Evolutionary conservation across 2,888 invertebrate species (phyloP), one percentile per base, ranked within the genome.

Genomic region (Volucella zonaria): DNA sequence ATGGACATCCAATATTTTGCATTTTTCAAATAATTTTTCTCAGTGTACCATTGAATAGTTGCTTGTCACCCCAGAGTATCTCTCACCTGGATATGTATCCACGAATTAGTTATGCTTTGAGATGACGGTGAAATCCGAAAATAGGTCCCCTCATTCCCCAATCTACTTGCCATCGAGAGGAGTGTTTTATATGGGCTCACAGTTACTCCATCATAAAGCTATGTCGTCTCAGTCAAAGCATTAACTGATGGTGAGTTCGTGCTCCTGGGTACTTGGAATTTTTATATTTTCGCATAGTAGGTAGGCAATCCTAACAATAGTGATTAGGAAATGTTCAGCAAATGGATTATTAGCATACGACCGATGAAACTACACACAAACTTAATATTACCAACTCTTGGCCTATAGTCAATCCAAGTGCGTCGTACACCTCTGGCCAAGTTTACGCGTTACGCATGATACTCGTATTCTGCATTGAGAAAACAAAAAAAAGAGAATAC

Each of bases 301-400:
- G n/a, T 42, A 43, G 42, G 56, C 10, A 15, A 23, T 67, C 58
- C 75, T 52, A 43, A 58, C 58, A 52, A 54, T 54, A 45, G 51
- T 49, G 14, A 40, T 71, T 51, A 52, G 51, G 31, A 61, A 43
- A 61, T 45, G 31, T 45, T 54, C 38, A 43, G 14, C 42, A 49
- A 47, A 66, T 43, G 66, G 18, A 14, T 40, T 56, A 64, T 64
- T 64, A 64, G 54, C 64, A 52, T 64, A 47, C 52, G 54, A n/a
- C 73, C 52, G 31, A 73, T 14, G 43, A 51, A 52, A 45, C 12
- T 15, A 45, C 45, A 68, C 45, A 11, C 31, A 43, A 31, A 45
- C 10, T 40, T 40, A 49, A 40, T n/a, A 12, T 40, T 1, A 47
- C 12, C n/a, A n/a, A 3, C 59, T 0, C 23, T 18, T n/a, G 15